phyloP scores from a whole-genome alignment of 2,888 invertebrate genomes.

The Polia nebulosa region DNA sequence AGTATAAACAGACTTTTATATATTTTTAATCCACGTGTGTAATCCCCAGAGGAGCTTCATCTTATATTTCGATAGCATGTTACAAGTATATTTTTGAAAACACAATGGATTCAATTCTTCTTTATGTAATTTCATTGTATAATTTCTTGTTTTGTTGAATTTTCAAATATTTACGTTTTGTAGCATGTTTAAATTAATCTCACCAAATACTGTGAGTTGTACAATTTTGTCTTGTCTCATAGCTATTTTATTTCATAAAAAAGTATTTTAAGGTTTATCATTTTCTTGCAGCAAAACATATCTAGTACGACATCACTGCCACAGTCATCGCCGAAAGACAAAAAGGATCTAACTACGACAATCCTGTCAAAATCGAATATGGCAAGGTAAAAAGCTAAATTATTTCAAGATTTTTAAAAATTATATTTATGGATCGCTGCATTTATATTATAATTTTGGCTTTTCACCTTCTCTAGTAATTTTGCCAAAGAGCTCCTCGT shows the following conservation, averaged over 20 bases:
- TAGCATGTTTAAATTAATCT: conserved; percentile 62
- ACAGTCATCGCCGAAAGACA: conserved; percentile 90
- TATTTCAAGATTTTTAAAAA: not conserved
- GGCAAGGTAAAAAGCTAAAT: conserved; percentile 92
- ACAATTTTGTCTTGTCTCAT: conserved; percentile 17
- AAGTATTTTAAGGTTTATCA: not conserved
- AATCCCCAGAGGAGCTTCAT: not conserved
- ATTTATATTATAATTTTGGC: not conserved
- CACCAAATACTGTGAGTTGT: conserved; percentile 58
- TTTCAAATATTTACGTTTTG: conserved; percentile 22
- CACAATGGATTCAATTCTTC: not conserved
- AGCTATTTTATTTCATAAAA: not conserved
- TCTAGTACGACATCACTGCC: conserved; percentile 89
- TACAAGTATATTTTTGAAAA: conserved; percentile 8
- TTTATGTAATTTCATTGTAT: conserved; percentile 15
- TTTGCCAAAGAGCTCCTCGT: too few relatives aligned
- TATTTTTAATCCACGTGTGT: conserved; percentile 2
- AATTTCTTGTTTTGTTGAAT: conserved; percentile 12
- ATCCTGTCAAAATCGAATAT: conserved; percentile 94
- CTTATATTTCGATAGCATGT: conserved; percentile 32
- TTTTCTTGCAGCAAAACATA: conserved; percentile 88
- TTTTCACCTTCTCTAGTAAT: not conserved
- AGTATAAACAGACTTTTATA: not conserved
- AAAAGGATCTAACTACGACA: conserved; percentile 92
- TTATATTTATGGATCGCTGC: too few relatives aligned